Base-by-base conservation (phyloP, 2,888 invertebrate species). In the Sphinx pinastri region DNA sequence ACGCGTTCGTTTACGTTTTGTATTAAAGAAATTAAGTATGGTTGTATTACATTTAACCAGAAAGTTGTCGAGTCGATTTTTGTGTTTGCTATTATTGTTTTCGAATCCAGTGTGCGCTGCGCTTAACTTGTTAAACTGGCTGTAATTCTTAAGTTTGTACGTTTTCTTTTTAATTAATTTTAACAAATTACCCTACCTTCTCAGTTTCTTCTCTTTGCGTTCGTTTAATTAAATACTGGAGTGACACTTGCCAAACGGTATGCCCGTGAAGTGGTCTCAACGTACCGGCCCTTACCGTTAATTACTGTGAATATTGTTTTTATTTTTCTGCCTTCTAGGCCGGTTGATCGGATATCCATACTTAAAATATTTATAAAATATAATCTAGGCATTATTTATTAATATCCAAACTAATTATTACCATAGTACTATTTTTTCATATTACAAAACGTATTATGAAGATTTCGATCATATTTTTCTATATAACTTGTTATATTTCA, bases 151-250 rank as follows among this genome's bases (percentile, higher is more conserved):
- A 82, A 86, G 85, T 84, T 63, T 63, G 47, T 63, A 83, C 87
- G 88, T 89, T 90, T 92, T 91, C 89, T 91, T 93, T 93, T 93
- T 93, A 93, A 94, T 94, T 94, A 93, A 93, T 91, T 93, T 94
- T 93, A 93, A 93, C 93, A 93, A 93, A 94, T 93, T 91, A 91
- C 91, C 91, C 87, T 85, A 88, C 88, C 89, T 88, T 87, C 91
- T 91, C 90, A 88, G 89, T 90, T 92, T 88, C 88, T 92, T 88
- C 88, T 86, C 88, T 89, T 89, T 89, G 86, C 84, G 88, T 88
- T 85, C 86, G 81, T 92, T 93, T 93, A 94, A 94, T 94, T 94
- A 94, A 94, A 93, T 92, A 89, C 90, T 92, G 88, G 80, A 93
- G 92, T 93, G 93, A 88, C 93, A 92, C 90, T 91, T 82, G 82